phyloP scores from a whole-genome alignment of 1,140 invertebrate species.

The Saccostrea glomerata region DNA sequence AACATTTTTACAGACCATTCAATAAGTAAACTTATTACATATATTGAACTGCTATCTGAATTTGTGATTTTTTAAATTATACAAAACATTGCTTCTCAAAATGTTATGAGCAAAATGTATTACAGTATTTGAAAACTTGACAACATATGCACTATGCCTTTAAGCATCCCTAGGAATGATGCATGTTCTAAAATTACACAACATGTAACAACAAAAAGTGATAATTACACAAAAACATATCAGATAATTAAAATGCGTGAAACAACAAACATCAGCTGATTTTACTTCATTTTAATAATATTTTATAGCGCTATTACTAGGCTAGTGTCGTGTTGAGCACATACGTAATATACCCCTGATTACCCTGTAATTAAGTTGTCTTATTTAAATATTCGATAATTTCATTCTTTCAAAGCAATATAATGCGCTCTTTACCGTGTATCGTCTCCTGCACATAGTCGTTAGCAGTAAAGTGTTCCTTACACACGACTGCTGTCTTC shows the following conservation, averaged over 20 bases:
- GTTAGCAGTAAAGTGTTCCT: background rate
- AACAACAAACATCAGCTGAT: no score
- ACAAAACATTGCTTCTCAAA: background rate
- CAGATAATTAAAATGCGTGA: no score
- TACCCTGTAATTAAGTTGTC: background rate
- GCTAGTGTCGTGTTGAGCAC: no score
- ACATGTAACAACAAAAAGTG: conserved; percentile 48
- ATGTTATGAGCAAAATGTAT: background rate
- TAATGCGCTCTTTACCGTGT: background rate
- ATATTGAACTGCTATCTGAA: background rate
- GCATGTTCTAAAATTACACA: conserved; percentile 50
- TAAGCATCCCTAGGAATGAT: conserved; percentile 15
- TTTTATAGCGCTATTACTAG: no score
- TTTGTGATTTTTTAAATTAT: background rate
- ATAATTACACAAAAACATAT: conserved; percentile 19
- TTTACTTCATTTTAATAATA: no score
- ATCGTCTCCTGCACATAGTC: background rate
- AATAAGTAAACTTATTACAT: background rate
- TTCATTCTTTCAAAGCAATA: background rate
- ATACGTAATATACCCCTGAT: background rate
- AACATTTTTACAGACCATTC: conserved; percentile 42
- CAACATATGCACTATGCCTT: background rate
- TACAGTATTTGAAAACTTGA: background rate
- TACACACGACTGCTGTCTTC: background rate
- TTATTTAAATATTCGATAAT: background rate